phyloP scores from a whole-genome alignment of 2,797 vertebrate species.

The Sylvia borin region DNA sequence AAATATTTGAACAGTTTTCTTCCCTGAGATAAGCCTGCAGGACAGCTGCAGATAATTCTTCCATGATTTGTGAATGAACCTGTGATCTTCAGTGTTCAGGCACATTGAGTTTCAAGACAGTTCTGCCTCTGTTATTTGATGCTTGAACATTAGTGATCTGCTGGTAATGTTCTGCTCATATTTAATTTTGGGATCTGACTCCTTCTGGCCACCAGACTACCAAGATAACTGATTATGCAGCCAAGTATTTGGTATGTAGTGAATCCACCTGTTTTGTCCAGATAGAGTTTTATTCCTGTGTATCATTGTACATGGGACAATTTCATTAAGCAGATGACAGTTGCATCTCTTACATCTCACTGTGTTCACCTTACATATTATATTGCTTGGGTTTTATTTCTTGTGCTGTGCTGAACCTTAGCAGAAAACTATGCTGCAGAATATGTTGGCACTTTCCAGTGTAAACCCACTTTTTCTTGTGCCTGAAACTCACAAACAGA shows the following conservation, averaged over 20 bases:
- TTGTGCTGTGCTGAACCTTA: not conserved
- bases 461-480: not conserved
- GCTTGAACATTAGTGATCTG: not conserved
- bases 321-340: not conserved
- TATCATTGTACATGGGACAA: not conserved
- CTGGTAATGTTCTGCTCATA: not conserved
- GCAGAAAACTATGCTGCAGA: not conserved
- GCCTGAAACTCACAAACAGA: not conserved
- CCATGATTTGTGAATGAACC: not conserved
- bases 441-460: not conserved
- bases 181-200: not conserved
- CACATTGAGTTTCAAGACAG: not conserved
- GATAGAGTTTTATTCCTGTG: not conserved
- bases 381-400: not conserved
- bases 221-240: not conserved
- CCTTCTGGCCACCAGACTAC: not conserved
- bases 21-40: not conserved
- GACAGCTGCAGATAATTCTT: not conserved
- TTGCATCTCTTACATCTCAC: not conserved
- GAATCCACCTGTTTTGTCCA: not conserved
- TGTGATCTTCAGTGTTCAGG: not conserved
- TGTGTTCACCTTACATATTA: not conserved
- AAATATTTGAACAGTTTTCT: not conserved
- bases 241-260: not conserved
- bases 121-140: not conserved